Percentiles rank a stretch among this genome's conserved stretches.
Evolutionary conservation across 2,888 invertebrate genomes (phyloP).

Genomic region (Leptogaster cylindrica): DNA sequence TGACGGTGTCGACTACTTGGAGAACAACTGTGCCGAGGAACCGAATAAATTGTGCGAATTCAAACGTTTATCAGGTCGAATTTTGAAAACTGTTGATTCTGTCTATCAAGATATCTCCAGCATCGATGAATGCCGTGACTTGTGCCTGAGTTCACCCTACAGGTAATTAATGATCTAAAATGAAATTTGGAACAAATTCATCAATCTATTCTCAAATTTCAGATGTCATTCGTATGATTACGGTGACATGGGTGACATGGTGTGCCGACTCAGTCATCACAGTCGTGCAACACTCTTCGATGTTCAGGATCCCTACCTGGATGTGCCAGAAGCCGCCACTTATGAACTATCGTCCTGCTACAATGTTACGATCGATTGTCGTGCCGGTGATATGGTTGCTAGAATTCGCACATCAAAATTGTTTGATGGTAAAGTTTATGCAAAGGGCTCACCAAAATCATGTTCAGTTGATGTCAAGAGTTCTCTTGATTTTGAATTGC

Average conservation of each 20-base stretch:
- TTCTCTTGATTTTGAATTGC: slow-evolving; percentile 87
- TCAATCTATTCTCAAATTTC: background rate
- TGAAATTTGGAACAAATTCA: background rate
- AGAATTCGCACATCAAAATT: slow-evolving; percentile 89
- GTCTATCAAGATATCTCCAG: slow-evolving; percentile 89
- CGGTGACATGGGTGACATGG: slow-evolving; percentile 91
- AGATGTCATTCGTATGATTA: slow-evolving; percentile 93
- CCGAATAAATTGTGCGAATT: slow-evolving; percentile 95
- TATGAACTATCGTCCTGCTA: slow-evolving; percentile 93
- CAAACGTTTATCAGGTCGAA: slow-evolving; percentile 85
- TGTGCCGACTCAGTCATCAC: slow-evolving; percentile 91
- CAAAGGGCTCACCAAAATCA: slow-evolving; percentile 91
- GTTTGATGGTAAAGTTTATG: slow-evolving; percentile 94
- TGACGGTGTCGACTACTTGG: slow-evolving; percentile 81
- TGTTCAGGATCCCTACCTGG: slow-evolving; percentile 88
- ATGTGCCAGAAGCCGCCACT: slow-evolving; percentile 89
- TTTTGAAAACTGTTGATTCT: slow-evolving; percentile 91
- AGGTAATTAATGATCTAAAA: slow-evolving; percentile 55
- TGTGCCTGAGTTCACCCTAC: slow-evolving; percentile 88
- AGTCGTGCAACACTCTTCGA: slow-evolving; percentile 86
- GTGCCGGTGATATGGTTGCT: slow-evolving; percentile 91
- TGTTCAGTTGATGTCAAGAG: slow-evolving; percentile 89
- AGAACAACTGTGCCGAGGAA: slow-evolving; percentile 92
- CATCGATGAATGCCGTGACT: slow-evolving; percentile 85
- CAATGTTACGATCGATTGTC: slow-evolving; percentile 92